A percentile compares a stretch with the other conserved stretches of the same genome.
These are phyloP conservation scores for Cephus nigrinus DNA, from an alignment of 2,888 invertebrate species.

Conservation along the genomic window DNA sequence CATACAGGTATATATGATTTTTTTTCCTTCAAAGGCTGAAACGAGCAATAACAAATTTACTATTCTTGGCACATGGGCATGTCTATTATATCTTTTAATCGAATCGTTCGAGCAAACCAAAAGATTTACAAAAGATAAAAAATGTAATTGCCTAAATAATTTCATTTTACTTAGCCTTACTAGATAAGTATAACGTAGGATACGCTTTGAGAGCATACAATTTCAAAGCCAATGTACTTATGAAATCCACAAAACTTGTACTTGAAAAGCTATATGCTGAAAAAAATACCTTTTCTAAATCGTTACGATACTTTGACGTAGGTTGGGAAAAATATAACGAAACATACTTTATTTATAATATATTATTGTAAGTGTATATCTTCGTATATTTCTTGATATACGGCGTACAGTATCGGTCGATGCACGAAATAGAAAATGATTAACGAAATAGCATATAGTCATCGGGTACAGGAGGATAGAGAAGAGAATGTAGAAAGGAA, in stretches of 20 bases:
- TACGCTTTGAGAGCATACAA: conserved; percentile 4
- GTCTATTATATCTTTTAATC: not conserved
- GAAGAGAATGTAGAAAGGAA: not conserved
- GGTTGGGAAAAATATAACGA: not conserved
- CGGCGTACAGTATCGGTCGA: too few relatives aligned
- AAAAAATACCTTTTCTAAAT: not conserved
- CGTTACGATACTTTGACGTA: not conserved
- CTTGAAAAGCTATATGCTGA: conserved; percentile 18
- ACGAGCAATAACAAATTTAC: not conserved
- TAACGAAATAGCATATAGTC: too few relatives aligned
- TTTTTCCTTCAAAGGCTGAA: not conserved
- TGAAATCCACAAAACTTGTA: conserved; percentile 15
- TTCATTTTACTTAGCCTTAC: conserved; percentile 1
- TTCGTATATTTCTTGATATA: too few relatives aligned
- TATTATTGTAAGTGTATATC: too few relatives aligned
- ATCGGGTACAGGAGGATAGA: too few relatives aligned
- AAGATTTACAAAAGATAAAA: not conserved
- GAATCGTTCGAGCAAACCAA: conserved; percentile 4
- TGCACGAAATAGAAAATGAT: too few relatives aligned
- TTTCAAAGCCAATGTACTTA: conserved; percentile 18
- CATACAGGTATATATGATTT: not conserved
- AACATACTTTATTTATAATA: too few relatives aligned
- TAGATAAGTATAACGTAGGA: not conserved
- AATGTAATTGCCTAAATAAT: not conserved
- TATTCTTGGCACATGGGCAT: too few relatives aligned